These are phyloP conservation scores for Diploptera punctata DNA, from an alignment of 2,888 invertebrate genomes.

Conservation along the genomic window DNA sequence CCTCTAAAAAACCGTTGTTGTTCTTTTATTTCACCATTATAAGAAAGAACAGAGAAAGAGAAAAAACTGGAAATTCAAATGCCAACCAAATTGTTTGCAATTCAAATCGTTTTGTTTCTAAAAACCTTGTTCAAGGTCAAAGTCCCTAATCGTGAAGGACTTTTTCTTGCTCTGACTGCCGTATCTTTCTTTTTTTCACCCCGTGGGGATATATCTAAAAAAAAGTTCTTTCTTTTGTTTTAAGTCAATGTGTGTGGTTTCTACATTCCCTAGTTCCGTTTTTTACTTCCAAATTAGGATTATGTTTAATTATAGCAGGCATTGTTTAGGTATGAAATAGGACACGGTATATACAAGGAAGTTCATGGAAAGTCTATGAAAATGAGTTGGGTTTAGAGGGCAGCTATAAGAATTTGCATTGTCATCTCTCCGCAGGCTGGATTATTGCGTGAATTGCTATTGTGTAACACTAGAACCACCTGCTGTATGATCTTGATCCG, in stretches of 20 bases:
- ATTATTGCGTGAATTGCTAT: too few relatives aligned
- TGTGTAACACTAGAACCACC: too few relatives aligned
- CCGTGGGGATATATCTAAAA: not conserved
- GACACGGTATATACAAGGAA: too few relatives aligned
- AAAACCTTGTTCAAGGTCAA: constrained; percentile 1
- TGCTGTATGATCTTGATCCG: too few relatives aligned
- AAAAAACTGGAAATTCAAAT: not conserved
- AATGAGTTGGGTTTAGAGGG: too few relatives aligned
- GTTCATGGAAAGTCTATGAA: too few relatives aligned
- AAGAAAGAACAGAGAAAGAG: too few relatives aligned
- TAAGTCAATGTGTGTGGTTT: not conserved
- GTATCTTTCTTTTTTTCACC: too few relatives aligned
- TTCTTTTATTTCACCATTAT: not conserved
- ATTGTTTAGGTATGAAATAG: not conserved
- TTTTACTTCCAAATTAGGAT: too few relatives aligned
- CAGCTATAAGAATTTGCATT: too few relatives aligned
- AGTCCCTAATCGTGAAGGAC: not conserved
- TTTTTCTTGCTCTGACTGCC: not conserved
- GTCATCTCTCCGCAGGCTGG: too few relatives aligned
- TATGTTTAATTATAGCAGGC: too few relatives aligned
- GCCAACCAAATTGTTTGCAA: not conserved
- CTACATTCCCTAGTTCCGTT: not conserved
- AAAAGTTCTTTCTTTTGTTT: not conserved
- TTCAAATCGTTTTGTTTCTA: constrained; percentile 3
- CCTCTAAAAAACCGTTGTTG: not conserved